Evolutionary conservation across 2,113 vertebrate genomes (phyloP), one percentile per base, ranked within the genome.

Genomic region (rat (Rattus norvegicus)): DNA sequence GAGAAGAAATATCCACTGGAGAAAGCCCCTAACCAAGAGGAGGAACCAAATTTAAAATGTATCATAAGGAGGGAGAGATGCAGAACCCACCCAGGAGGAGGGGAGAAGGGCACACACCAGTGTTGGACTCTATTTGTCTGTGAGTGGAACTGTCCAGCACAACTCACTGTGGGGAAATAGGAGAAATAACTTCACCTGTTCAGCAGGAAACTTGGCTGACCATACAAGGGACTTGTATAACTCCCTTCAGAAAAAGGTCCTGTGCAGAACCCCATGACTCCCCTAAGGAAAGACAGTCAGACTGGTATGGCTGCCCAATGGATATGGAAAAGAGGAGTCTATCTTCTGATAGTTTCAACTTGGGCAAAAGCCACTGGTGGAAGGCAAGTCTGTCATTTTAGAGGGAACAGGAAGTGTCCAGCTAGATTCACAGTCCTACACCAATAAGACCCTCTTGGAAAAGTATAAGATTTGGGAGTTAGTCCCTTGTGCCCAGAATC

Each of bases 41-140:
- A 87, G 24, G 47, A 47, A n/a, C 22, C 16, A 65, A 81, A 88
- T 76, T 65, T 36, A 61, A 88, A 90, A 19, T n/a, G 6, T 54
- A 69, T 1, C 20, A 0, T 14, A 49, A n/a, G n/a, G 49, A 49
- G 47, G 28, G 24, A 86, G 36, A 47, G 16, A 90, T 61, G 17
- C 2, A 72, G 28, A 92, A 88, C 3, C 24, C 12, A 5, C 13
- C 43, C 17, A 19, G 20, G 14, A 86, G 17, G 47, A 16, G 10
- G 24, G 67, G 33, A 13, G 4, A 49, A 9, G 8, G 12, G 7
- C 5, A 9, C 6, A 20, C 14, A 0, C 33, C 0, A 0, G 0
- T 14, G 4, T 47, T 17, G 14, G 16, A 72, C 7, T 30, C 43
- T 12, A 2, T 14, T 20, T 39, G 16, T 8, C 36, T 92, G 10